Evolutionary conservation across 1,140 invertebrate species (phyloP), one percentile per base, ranked within the genome.

Genomic region (Drosophila asahinai): DNA sequence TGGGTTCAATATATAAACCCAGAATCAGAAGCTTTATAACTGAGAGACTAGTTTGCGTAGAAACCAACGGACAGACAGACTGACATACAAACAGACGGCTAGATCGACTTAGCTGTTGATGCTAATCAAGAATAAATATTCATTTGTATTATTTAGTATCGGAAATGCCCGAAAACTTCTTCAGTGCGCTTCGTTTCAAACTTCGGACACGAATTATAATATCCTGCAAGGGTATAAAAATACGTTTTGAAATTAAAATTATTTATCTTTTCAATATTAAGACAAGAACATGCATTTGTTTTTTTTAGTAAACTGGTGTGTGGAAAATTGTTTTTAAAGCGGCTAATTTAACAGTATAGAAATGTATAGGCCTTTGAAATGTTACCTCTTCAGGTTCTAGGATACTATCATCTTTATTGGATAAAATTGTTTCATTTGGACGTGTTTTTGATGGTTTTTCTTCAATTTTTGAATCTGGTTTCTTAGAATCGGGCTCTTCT

Each of bases 221-320:
- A 11, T 3, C 9, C 33, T 36, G 9, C 33, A 36, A 36, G 33
- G 8, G 33, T 36, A 36, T 36, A 19, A 38, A 55, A 17, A 7
- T 25, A 11, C 4, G 12, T 17, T 33, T 17, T 40, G 5, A 36
- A 51, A 22, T 25, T 1, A 36, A 14, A 47, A 43, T n/a, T 2
- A 15, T 36, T 30, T 17, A 33, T n/a, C 4, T 51, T 11, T 51
- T 22, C 5, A 12, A 27, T 19, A 33, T 27, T 5, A 5, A 49
- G 8, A 51, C 14, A 19, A 14, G 33, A 2, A 42, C 36, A 22
- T 64, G 38, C 19, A 30, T 63, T 25, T 61, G 5, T 5, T 25
- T 27, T 63, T 25, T 42, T 38, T 57, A 61, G 27, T 33, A 51
- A 51, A 14, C 14, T 19, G 22, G 33, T 55, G 38, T 17, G 52